Conservation (phyloP, 2,888 invertebrate species). For the Cerceris rybyensis region DNA sequence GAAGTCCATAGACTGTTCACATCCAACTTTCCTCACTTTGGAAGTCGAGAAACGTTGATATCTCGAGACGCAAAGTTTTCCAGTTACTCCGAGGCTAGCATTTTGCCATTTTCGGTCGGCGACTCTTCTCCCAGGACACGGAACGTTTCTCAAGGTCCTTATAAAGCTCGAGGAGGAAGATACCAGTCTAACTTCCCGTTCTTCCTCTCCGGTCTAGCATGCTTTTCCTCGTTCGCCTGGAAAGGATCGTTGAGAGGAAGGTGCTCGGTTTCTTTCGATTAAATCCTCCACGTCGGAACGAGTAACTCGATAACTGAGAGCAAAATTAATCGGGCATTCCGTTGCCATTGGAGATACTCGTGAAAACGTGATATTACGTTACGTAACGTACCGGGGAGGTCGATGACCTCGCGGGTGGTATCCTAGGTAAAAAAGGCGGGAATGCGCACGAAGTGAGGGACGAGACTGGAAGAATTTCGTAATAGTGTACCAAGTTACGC, state of each 20-base stretch:
- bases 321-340: not conserved
- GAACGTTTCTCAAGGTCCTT: constrained; percentile 20
- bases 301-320: not conserved
- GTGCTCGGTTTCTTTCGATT: constrained; percentile 10
- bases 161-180: constrained; percentile 8
- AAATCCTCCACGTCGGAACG: constrained; percentile 11
- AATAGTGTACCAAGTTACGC: not conserved
- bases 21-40: too few relatives aligned
- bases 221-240: constrained; percentile 19
- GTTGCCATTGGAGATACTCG: not conserved
- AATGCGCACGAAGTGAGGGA: too few relatives aligned
- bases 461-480: too few relatives aligned
- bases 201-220: constrained; percentile 20
- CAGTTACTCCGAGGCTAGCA: not conserved
- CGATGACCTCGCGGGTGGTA: too few relatives aligned
- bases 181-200: constrained; percentile 33
- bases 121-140: not conserved
- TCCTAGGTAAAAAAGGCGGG: too few relatives aligned
- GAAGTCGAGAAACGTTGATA: constrained; percentile 12
- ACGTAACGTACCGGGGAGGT: too few relatives aligned
- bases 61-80: not conserved
- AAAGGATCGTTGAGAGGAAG: constrained; percentile 9
- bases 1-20: too few relatives aligned
- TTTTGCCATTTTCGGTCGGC: not conserved
- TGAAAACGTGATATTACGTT: too few relatives aligned